Percentiles rank a stretch among this genome's conserved stretches.
phyloP scores from a whole-genome alignment of 2,797 vertebrate genomes.

The Alcedo atthis region DNA sequence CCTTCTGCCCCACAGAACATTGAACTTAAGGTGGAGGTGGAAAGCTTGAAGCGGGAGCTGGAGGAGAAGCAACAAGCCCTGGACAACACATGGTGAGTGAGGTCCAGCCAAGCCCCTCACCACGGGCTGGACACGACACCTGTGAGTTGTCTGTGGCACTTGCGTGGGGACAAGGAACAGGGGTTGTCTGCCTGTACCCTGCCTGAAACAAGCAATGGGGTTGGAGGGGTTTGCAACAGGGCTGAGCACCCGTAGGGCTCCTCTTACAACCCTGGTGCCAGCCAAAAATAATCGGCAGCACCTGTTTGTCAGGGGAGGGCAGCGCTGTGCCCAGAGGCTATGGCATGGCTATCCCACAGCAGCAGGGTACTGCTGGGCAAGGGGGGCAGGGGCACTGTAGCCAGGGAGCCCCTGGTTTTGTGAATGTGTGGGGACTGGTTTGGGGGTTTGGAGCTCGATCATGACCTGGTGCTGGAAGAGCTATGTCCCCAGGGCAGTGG shows the following conservation, averaged over 20 bases:
- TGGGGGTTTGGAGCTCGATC: not conserved
- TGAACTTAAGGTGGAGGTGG: constrained; percentile 92
- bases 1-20: constrained; percentile 86
- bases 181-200: not conserved
- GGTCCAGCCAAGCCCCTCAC: rapidly evolving
- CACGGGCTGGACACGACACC: rapidly evolving
- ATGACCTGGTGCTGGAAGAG: not conserved
- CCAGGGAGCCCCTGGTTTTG: rapidly evolving
- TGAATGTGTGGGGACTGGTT: rapidly evolving
- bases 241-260: not conserved
- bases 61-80: constrained; percentile 88
- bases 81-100: constrained; percentile 84
- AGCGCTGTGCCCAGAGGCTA: not conserved
- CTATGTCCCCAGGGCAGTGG: rapidly evolving
- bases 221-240: not conserved
- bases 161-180: rapidly evolving
- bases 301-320: constrained; percentile 42
- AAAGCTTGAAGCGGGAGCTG: constrained; percentile 92
- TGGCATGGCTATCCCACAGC: not conserved
- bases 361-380: rapidly evolving
- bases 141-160: rapidly evolving
- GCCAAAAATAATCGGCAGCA: constrained; percentile 75
- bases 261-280: not conserved
- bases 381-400: not conserved
- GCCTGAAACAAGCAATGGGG: rapidly evolving